A percentile compares a stretch with the other conserved stretches of the same genome.
Evolutionary conservation across 2,888 invertebrate species (phyloP).

Genomic region (Tiliacea citrago): DNA sequence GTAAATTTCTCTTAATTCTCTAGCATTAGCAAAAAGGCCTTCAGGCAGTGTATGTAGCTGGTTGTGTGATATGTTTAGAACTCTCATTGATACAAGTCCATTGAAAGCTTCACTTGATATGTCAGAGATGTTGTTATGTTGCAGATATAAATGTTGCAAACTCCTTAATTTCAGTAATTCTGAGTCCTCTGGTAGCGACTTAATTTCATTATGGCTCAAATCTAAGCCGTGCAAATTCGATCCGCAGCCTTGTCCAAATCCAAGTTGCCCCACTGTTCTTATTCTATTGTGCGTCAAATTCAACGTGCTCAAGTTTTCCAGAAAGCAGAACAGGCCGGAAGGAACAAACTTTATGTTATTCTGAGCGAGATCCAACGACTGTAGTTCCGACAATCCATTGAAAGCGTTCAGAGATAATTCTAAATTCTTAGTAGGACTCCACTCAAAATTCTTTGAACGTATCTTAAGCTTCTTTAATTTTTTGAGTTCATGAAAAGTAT

Average conservation of each 20-base stretch:
- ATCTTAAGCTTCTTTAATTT: constrained; percentile 95
- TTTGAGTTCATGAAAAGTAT: constrained; percentile 95
- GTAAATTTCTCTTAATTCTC: constrained; percentile 95
- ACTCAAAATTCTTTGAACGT: constrained; percentile 95
- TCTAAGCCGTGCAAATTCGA: constrained; percentile 94
- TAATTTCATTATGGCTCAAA: constrained; percentile 95
- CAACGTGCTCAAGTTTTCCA: constrained; percentile 94
- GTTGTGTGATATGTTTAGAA: constrained; percentile 97
- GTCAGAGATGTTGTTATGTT: constrained; percentile 95
- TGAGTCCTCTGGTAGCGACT: constrained; percentile 93
- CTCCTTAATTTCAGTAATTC: constrained; percentile 94
- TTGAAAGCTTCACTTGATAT: constrained; percentile 95
- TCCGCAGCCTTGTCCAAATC: constrained; percentile 92
- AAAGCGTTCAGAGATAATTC: constrained; percentile 94
- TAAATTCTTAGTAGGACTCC: constrained; percentile 94
- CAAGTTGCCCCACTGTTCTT: constrained; percentile 94
- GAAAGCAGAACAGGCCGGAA: constrained; percentile 94
- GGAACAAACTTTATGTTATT: constrained; percentile 96
- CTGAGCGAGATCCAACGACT: constrained; percentile 94
- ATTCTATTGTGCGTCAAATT: constrained; percentile 97
- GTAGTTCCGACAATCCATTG: constrained; percentile 94
- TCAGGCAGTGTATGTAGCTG: constrained; percentile 95
- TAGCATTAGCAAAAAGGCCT: constrained; percentile 94
- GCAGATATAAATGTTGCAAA: constrained; percentile 94
- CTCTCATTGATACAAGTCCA: constrained; percentile 94